Conservation (phyloP, 2,888 invertebrate species). For the Trissoscelio sp. region DNA sequence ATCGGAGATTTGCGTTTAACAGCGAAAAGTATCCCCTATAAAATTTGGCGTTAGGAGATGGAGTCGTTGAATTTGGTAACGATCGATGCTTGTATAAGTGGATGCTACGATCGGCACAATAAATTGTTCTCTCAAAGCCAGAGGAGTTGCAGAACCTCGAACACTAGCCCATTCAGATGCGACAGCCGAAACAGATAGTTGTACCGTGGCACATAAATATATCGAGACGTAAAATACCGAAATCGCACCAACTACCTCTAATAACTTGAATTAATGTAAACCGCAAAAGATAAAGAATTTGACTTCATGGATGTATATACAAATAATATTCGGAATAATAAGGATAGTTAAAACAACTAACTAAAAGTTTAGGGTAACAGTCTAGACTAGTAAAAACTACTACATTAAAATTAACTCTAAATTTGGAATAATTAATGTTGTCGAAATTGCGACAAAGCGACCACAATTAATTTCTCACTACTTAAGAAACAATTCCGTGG, state of each 20-base stretch:
- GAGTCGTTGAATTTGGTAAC: conserved; percentile 67
- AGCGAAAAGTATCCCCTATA: conserved; percentile 58
- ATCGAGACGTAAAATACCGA: conserved; percentile 66
- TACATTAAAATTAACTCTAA: too few species aligned
- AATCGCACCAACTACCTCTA: conserved; percentile 63
- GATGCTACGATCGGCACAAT: conserved; percentile 67
- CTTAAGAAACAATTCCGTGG: too few species aligned
- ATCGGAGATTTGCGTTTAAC: conserved; percentile 65
- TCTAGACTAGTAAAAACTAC: too few species aligned
- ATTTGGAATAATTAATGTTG: too few species aligned
- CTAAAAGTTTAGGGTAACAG: too few species aligned
- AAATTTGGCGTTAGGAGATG: conserved; percentile 67
- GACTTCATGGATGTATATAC: conserved; percentile 7
- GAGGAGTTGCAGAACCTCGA: conserved; percentile 69
- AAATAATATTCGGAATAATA: too few species aligned
- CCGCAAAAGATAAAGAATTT: conserved; percentile 40
- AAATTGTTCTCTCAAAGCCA: conserved; percentile 69
- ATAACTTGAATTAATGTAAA: conserved; percentile 47
- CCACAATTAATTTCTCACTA: too few species aligned
- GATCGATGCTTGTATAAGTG: conserved; percentile 61
- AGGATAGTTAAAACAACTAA: too few species aligned
- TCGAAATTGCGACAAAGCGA: too few species aligned
- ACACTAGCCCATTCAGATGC: conserved; percentile 68
- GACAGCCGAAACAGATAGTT: conserved; percentile 71
- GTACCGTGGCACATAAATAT: conserved; percentile 70